Evolutionary conservation across 1,140 invertebrate species (phyloP), one percentile per base, ranked within the genome.

Genomic region (Heliothis virescens): DNA sequence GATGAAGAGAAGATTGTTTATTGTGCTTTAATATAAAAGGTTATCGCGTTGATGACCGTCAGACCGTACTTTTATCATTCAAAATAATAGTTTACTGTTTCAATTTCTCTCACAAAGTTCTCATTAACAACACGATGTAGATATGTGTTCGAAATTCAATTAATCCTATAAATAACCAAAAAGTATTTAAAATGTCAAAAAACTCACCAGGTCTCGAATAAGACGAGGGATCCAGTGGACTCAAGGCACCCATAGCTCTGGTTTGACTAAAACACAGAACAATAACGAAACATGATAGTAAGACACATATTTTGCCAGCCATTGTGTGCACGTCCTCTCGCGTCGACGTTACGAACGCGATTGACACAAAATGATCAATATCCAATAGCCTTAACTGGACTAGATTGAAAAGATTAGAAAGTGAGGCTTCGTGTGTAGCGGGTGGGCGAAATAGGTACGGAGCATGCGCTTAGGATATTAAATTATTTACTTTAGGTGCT

Each of bases 171-270:
- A 7, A 34, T 34, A 5, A 34, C 7, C 34, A 34, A 1, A 34
- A 3, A 3, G 1, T 34, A 34, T 9, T 3, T 21, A 4, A 7
- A 29, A 71, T 29, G 11, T 21, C 7, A 29, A 53, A 55, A 74
- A 62, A 84, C 85, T 82, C 87, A 93, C 92, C 93, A 79, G 93
- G 92, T 76, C 89, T 82, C 52, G 93, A 93, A 83, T 86, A 94
- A 9, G 93, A 94, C 29, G 93, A 93, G 29, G 93, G 93, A 87
- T 94, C 93, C 74, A 91, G 79, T 18, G 92, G 91, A 87, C 93
- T 94, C 65, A 94, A 84, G 29, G 87, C 86, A 87, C 87, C 89
- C 93, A 94, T 94, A 73, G 84, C 83, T 88, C 82, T 82, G 1
- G 82, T 74, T 85, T 86, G 74, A 62, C 90, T 94, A 82, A 76